These are phyloP conservation scores for Megaleporinus macrocephalus DNA, from an alignment of 2,113 vertebrate species.

Conservation along the genomic window DNA sequence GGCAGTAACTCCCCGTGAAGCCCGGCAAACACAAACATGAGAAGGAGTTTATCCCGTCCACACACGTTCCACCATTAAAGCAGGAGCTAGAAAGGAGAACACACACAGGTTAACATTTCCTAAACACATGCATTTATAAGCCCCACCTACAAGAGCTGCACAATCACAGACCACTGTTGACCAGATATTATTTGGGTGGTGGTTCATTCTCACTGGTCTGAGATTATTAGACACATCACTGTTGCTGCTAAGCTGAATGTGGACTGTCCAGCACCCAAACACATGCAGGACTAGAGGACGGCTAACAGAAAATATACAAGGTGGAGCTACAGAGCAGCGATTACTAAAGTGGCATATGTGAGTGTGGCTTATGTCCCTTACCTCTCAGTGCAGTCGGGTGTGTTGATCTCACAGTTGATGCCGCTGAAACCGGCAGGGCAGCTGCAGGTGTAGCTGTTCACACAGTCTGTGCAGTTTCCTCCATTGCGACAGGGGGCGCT, in stretches of 20 bases:
- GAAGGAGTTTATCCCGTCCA: conserved; percentile 95
- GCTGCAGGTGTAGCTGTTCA: conserved; percentile 96
- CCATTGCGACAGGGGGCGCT: conserved; percentile 92
- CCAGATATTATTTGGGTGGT: too few relatives aligned
- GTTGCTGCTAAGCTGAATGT: too few relatives aligned
- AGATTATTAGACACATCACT: too few relatives aligned
- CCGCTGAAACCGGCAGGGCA: conserved; percentile 92
- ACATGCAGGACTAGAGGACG: too few relatives aligned
- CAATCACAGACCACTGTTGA: background rate
- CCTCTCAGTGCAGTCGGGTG: conserved; percentile 97
- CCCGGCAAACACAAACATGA: conserved; percentile 89
- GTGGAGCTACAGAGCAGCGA: background rate
- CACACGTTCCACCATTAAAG: conserved; percentile 91
- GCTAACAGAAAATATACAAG: too few relatives aligned
- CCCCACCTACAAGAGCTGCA: background rate
- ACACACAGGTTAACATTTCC: background rate
- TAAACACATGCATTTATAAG: background rate
- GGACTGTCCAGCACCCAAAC: too few relatives aligned
- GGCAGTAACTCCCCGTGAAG: conserved; percentile 95
- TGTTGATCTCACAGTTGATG: conserved; percentile 97
- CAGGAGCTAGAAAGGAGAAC: conserved; percentile 83
- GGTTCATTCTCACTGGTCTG: too few relatives aligned
- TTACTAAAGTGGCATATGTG: too few relatives aligned
- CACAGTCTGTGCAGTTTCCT: conserved; percentile 96
- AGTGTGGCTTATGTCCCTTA: conserved; percentile 63